Evolutionary conservation across 2,797 vertebrate genomes (phyloP).

Genomic region (Squalus acanthias): DNA sequence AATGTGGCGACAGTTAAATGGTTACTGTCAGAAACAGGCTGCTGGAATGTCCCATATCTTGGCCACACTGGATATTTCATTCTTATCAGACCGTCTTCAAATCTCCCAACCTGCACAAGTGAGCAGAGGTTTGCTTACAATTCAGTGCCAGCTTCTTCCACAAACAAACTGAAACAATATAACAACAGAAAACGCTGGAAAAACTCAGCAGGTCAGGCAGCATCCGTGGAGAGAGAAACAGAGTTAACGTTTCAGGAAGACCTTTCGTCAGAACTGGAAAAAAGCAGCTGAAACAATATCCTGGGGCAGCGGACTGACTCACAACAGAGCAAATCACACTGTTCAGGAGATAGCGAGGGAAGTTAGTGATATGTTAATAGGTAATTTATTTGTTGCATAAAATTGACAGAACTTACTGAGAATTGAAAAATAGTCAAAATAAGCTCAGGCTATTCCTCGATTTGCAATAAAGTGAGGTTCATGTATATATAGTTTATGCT

Average conservation of each 20-base stretch:
- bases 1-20: conserved; percentile 92
- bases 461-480: too few relatives aligned
- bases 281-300: not conserved
- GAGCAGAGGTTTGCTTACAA: conserved; percentile 22
- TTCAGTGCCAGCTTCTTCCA: not conserved
- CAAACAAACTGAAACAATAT: not conserved
- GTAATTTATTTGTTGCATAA: not conserved
- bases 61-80: conserved; percentile 96
- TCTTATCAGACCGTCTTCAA: conserved; percentile 78
- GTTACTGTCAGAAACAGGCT: conserved; percentile 80
- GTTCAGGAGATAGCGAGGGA: not conserved
- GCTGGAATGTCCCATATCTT: conserved; percentile 79
- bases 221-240: too few relatives aligned
- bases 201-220: too few relatives aligned
- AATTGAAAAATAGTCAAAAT: too few relatives aligned
- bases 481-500: not conserved
- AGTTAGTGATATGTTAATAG: not conserved
- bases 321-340: not conserved
- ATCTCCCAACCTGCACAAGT: conserved; percentile 78
- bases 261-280: too few relatives aligned
- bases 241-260: too few relatives aligned
- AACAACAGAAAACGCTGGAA: too few relatives aligned
- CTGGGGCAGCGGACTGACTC: too few relatives aligned
- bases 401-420: not conserved
- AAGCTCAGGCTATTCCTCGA: too few relatives aligned